A percentile compares a stretch with the other conserved stretches of the same genome.
These are phyloP conservation scores for Sebastes minor DNA, from an alignment of 2,797 vertebrate genomes.

Conservation along the genomic window DNA sequence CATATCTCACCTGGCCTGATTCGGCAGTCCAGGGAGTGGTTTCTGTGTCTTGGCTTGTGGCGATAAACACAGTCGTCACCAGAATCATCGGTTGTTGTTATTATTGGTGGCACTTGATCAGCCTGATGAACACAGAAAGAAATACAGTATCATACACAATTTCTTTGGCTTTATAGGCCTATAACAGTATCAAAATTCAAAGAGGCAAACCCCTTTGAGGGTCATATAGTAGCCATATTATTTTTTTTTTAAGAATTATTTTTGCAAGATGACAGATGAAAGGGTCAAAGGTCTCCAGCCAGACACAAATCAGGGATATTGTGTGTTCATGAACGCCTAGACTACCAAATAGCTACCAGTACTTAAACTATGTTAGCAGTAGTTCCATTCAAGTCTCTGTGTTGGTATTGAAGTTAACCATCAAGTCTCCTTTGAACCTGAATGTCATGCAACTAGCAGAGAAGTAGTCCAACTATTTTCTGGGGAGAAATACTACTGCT, in stretches of 20 bases:
- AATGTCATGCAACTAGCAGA: not conserved
- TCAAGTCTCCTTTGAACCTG: not conserved
- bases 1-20: constrained; percentile 86
- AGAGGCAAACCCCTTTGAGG: not conserved
- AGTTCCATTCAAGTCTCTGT: not conserved
- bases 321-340: not conserved
- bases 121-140: constrained; percentile 75
- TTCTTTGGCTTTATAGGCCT: not conserved
- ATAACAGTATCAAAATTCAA: not conserved
- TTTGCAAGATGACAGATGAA: not conserved
- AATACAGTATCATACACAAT: not conserved
- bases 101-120: constrained; percentile 84
- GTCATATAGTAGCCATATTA: not conserved
- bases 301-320: not conserved
- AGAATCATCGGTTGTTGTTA: constrained; percentile 83
- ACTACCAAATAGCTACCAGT: not conserved
- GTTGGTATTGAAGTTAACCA: not conserved
- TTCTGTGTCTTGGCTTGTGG: constrained; percentile 74
- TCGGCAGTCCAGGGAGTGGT: constrained; percentile 80
- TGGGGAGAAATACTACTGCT: not conserved
- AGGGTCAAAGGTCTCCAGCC: not conserved
- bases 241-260: not conserved
- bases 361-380: not conserved
- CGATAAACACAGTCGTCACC: constrained; percentile 79
- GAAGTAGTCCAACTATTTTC: not conserved